Base-by-base conservation (phyloP, 2,113 vertebrate species). In the Ursus arctos region DNA sequence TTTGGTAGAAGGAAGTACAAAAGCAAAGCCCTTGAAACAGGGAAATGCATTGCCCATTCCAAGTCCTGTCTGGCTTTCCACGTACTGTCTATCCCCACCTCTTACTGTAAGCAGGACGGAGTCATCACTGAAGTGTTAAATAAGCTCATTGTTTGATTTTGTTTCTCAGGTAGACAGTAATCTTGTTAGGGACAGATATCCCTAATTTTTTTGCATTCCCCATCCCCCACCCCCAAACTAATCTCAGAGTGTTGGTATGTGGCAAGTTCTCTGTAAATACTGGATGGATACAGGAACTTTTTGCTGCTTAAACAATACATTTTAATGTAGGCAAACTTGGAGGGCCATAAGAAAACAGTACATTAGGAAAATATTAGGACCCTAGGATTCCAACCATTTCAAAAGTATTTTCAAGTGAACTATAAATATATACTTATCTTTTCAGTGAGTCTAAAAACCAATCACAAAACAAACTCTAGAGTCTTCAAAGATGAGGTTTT, bases 371-470 rank as follows among this genome's bases (percentile, higher is more conserved):
- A 36, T 69, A 76, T 33, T 55, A 84, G 61, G 76, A 57, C 1
- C 49, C 19, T 71, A 84, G 36, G 21, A 85, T 72, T 93, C 40
- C 18, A 16, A 33, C 28, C 4, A 2, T 80, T 93, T 97, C 6
- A 71, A 69, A 89, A 92, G 80, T 86, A 80, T 57, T 84, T 94
- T 95, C 49, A 92, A 80, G 31, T 86, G 82, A 53, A 13, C 40
- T 83, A 22, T 59, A 76, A 76, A 59, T 9, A 14, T 79, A 28
- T 61, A 22, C 2, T 13, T 65, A 18, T 7, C 31, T 77, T 88
- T 92, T 85, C 28, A 69, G 53, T 40, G 24, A 71, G 9, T 76
- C 49, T 95, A 95, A 49, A 95, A 47, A 76, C 43, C 63, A 43
- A 51, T 72, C 40, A 84, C 13, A 76, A 67, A 65, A n/a, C 24